Conservation (phyloP, 1,140 invertebrate species). For the Hermetia illucens region DNA sequence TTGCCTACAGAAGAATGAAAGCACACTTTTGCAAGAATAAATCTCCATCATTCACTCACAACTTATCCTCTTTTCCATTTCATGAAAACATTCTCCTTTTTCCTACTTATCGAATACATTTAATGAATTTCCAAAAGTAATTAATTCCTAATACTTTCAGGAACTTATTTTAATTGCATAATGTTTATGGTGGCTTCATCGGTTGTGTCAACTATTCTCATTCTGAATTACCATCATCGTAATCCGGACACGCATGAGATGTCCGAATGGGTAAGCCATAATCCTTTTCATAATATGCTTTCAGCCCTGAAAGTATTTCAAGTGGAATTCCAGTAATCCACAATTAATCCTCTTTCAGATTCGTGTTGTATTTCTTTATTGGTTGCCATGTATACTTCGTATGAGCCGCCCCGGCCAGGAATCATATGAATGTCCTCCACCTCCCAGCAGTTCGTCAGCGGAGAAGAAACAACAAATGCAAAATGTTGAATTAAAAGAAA, state of each 20-base stretch:
- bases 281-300: neutral
- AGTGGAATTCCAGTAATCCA: neutral
- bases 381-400: conserved; percentile 89
- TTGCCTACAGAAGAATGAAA: too few species aligned
- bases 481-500: conserved; percentile 30
- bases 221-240: conserved; percentile 98
- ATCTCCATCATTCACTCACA: too few species aligned
- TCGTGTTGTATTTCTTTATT: conserved; percentile 83
- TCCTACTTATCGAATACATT: neutral
- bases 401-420: conserved; percentile 78
- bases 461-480: conserved; percentile 34
- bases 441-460: conserved; percentile 40
- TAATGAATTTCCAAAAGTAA: too few species aligned
- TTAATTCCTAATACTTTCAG: conserved; percentile 24
- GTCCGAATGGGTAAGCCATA: conserved; percentile 82
- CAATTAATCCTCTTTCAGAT: conserved; percentile 47
- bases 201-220: conserved; percentile 96
- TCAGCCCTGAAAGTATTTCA: too few species aligned
- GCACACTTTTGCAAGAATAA: too few species aligned
- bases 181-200: conserved; percentile 97
- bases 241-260: conserved; percentile 96
- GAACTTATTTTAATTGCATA: conserved; percentile 99
- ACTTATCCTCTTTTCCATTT: too few species aligned
- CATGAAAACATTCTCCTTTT: too few species aligned
- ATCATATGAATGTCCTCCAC: conserved; percentile 38